Conservation (phyloP, 2,888 invertebrate genomes). For the Gnatocerus cornutus region DNA sequence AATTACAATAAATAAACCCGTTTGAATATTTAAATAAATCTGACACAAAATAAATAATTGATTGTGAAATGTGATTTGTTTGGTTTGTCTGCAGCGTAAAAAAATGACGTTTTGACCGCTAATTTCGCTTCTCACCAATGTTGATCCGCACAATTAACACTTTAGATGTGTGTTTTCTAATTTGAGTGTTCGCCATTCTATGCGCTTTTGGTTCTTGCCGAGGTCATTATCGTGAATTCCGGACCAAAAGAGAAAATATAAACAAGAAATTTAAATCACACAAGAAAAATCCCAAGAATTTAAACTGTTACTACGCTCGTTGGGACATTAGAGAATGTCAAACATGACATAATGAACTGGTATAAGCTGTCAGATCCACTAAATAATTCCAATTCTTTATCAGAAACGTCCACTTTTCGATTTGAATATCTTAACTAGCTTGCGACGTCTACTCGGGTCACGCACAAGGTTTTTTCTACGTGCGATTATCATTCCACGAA, state of each 20-base stretch:
- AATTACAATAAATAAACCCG: slow-evolving; percentile 33
- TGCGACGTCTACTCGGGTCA: not conserved
- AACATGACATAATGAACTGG: slow-evolving; percentile 45
- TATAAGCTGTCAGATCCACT: slow-evolving; percentile 40
- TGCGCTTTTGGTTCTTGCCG: slow-evolving; percentile 10
- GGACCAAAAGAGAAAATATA: slow-evolving; percentile 27
- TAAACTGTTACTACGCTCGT: slow-evolving; percentile 25
- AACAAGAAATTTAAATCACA: slow-evolving; percentile 25
- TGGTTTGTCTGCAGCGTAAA: slow-evolving; percentile 5
- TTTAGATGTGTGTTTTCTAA: slow-evolving; percentile 8
- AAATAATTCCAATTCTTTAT: slow-evolving; percentile 34
- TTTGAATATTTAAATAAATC: slow-evolving; percentile 20
- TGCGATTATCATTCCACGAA: too few species aligned
- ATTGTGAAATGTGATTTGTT: slow-evolving; percentile 1
- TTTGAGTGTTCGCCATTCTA: slow-evolving; percentile 11
- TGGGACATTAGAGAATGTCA: slow-evolving; percentile 33
- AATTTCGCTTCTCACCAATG: slow-evolving; percentile 12
- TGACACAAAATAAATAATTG: slow-evolving; percentile 10
- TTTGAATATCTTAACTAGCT: slow-evolving; percentile 27
- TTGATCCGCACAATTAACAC: slow-evolving; percentile 12
- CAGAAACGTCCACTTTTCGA: slow-evolving; percentile 24
- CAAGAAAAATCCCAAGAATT: slow-evolving; percentile 39
- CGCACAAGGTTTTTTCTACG: too few species aligned
- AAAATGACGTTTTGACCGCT: slow-evolving; percentile 12
- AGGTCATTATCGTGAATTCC: slow-evolving; percentile 21